phyloP scores from a whole-genome alignment of 2,113 vertebrate genomes.

The Menidia beryllina region DNA sequence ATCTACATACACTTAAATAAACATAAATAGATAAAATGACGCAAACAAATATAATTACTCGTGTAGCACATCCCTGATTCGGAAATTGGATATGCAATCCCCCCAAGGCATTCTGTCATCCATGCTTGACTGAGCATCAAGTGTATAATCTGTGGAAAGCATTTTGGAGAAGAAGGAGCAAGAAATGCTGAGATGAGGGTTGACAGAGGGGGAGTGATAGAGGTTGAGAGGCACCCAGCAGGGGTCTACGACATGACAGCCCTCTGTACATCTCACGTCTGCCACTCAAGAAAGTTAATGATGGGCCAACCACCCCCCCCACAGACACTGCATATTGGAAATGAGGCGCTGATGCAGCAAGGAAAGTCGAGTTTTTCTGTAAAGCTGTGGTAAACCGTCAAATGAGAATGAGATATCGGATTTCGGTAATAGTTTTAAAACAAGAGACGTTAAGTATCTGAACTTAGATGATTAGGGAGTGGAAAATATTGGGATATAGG shows the following conservation, averaged over 20 bases:
- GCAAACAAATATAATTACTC: neutral
- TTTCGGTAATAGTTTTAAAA: conserved; percentile 86
- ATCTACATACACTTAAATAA: neutral
- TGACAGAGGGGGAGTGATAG: conserved; percentile 71
- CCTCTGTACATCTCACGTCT: conserved; percentile 84
- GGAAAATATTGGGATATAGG: conserved; percentile 27
- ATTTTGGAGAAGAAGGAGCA: conserved; percentile 26
- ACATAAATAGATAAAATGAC: neutral
- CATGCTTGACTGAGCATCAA: conserved; percentile 67
- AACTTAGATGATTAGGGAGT: conserved; percentile 6
- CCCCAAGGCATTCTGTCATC: conserved; percentile 39
- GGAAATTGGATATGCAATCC: conserved; percentile 15
- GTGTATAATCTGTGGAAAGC: conserved; percentile 51
- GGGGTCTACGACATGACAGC: conserved; percentile 76
- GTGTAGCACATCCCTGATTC: neutral
- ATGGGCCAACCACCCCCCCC: conserved; percentile 73
- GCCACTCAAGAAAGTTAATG: conserved; percentile 88
- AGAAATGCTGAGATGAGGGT: conserved; percentile 31
- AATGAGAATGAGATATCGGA: conserved; percentile 25
- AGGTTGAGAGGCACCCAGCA: conserved; percentile 74
- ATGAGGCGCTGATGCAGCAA: conserved; percentile 44
- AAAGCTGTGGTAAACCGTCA: conserved; percentile 2
- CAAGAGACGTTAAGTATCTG: conserved; percentile 79
- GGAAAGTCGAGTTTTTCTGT: conserved; percentile 61
- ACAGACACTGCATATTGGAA: conserved; percentile 50